Evolutionary conservation across 1,140 invertebrate species (phyloP), one percentile per base, ranked within the genome.

Genomic region (Orius insidiosus): DNA sequence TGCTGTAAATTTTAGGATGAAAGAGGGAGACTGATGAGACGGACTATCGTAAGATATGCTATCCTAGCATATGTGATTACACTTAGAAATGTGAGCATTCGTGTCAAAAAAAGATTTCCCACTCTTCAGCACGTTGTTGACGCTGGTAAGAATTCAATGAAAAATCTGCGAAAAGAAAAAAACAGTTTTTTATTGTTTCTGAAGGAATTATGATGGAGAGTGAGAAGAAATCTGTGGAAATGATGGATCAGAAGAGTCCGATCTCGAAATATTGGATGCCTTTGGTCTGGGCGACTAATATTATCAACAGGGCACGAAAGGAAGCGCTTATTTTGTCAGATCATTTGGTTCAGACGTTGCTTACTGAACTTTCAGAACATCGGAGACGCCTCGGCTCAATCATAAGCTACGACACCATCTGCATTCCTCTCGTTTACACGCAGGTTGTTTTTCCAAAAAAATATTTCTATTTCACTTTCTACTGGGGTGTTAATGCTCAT

Each of bases 241-340:
- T 82, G 54, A 80, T 87, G 74, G 80, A 87, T 55, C 74, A 75
- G n/a, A 84, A 85, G 57, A 52, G 46, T 24, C 78, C 78, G 9
- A 86, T 88, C 78, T 85, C 82, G 2, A 88, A 88, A 57, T 89
- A 87, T 59, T 88, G 85, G 85, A 85, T 88, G 81, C 85, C 85
- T 0, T 62, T 87, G 5, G 80, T 85, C 1, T 89, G 85, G 85
- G 85, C 84, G 34, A 85, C 84, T 1, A 85, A 86, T 58, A 81
- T 89, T 47, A 84, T 87, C 50, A 85, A 85, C 59, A 67, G 82
- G 50, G 82, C 83, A 1, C 66, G 82, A 44, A 83, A 82, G 56
- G 83, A 86, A 53, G 72, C 75, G 0, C 62, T 85, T 32, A 85
- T 86, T 50, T 71, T 72, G 10, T 85, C 80, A 53, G 84, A 87